phyloP scores from a whole-genome alignment of 1,140 invertebrate genomes.

The Delia radicum region DNA sequence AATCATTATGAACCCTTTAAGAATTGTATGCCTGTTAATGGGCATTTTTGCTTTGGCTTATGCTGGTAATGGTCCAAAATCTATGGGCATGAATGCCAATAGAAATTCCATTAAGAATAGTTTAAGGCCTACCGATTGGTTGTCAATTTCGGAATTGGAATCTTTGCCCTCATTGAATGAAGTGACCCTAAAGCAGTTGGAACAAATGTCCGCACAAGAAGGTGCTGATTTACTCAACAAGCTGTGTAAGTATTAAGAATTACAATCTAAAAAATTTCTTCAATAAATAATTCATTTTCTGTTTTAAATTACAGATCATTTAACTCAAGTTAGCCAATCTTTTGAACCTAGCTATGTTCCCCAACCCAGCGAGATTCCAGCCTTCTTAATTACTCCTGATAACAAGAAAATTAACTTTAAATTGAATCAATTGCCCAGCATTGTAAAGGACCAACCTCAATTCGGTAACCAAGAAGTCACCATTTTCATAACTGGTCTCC shows the following conservation, averaged over 20 bases:
- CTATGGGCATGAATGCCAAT: background rate
- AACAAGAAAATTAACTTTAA: slow-evolving; percentile 41
- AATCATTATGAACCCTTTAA: slow-evolving; percentile 40
- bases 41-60: slow-evolving; percentile 33
- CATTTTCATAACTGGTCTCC: slow-evolving; percentile 47
- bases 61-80: background rate
- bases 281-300: background rate
- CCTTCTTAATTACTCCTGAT: slow-evolving; percentile 44
- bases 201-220: slow-evolving; percentile 8
- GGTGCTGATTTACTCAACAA: slow-evolving; percentile 22
- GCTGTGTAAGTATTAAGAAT: slow-evolving; percentile 26
- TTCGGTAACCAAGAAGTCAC: slow-evolving; percentile 50
- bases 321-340: slow-evolving; percentile 40
- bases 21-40: slow-evolving; percentile 42
- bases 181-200: slow-evolving; percentile 29
- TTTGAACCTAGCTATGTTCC: slow-evolving; percentile 47
- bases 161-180: slow-evolving; percentile 29
- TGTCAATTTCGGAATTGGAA: slow-evolving; percentile 31
- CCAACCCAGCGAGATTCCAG: slow-evolving; percentile 46
- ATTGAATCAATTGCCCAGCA: slow-evolving; percentile 45
- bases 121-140: slow-evolving; percentile 29
- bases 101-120: slow-evolving; percentile 29
- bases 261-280: background rate
- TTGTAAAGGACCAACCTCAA: slow-evolving; percentile 32
- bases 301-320: slow-evolving; percentile 37